phyloP scores from a whole-genome alignment of 2,888 invertebrate genomes.

The Himalopsyche anomala region DNA sequence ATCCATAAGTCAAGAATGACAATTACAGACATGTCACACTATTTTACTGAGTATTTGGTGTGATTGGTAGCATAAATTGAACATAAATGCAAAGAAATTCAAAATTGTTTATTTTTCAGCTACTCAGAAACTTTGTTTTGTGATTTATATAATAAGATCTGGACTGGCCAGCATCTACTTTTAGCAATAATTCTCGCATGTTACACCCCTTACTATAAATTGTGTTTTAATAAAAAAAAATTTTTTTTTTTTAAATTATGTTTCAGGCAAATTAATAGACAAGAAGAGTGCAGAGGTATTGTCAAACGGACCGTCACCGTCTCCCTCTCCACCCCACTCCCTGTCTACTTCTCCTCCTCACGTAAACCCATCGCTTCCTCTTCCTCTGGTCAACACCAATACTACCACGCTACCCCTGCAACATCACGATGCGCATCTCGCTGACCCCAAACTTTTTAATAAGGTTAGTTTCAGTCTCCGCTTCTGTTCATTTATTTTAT shows the following conservation, averaged over 20 bases:
- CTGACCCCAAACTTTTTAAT: slow-evolving; percentile 59
- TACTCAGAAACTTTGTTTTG: too few relatives aligned
- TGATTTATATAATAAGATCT: too few relatives aligned
- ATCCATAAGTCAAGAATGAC: too few relatives aligned
- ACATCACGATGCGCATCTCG: slow-evolving; percentile 52
- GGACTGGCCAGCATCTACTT: too few relatives aligned
- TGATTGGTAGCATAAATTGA: too few relatives aligned
- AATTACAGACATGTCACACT: too few relatives aligned
- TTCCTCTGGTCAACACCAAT: slow-evolving; percentile 13
- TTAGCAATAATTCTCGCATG: too few relatives aligned
- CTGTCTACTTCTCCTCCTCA: slow-evolving; percentile 43
- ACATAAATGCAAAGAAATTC: too few relatives aligned
- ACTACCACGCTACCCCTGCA: slow-evolving; percentile 11
- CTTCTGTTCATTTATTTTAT: neutral
- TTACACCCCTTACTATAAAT: too few relatives aligned
- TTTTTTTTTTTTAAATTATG: neutral
- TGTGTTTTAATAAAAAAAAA: too few relatives aligned
- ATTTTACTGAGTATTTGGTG: too few relatives aligned
- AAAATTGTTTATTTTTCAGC: too few relatives aligned
- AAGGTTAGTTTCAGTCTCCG: slow-evolving; percentile 47
- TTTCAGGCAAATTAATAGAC: slow-evolving; percentile 81
- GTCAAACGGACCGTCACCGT: slow-evolving; percentile 72
- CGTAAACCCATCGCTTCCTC: slow-evolving; percentile 9
- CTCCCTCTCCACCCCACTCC: slow-evolving; percentile 45
- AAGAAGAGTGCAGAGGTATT: slow-evolving; percentile 78